Conservation (phyloP, 1,140 invertebrate genomes). For the Bombus waltoni region DNA sequence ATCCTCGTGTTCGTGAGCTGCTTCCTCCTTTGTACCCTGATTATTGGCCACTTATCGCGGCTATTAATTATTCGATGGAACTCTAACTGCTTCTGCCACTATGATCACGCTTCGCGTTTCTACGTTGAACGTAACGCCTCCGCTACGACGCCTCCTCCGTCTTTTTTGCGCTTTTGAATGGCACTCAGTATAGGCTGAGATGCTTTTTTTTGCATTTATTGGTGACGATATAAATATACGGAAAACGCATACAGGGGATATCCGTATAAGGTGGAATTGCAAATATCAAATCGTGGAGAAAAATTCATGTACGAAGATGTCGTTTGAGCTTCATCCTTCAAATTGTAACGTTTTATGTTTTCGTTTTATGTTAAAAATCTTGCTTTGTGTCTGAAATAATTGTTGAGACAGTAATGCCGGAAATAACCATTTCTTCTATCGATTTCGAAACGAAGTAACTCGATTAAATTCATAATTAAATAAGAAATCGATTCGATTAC, state of each 20-base stretch:
- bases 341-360: too few relatives aligned
- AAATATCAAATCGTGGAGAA: too few relatives aligned
- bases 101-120: neutral
- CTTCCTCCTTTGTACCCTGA: slow-evolving; percentile 45
- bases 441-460: too few relatives aligned
- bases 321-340: too few relatives aligned
- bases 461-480: too few relatives aligned
- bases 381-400: too few relatives aligned
- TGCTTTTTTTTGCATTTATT: neutral
- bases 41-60: slow-evolving; percentile 33
- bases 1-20: slow-evolving; percentile 23
- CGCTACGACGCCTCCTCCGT: neutral
- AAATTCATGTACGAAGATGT: too few relatives aligned
- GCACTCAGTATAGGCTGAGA: neutral
- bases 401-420: too few relatives aligned
- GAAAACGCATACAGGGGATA: neutral
- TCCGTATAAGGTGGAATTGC: too few relatives aligned
- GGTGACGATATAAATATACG: neutral
- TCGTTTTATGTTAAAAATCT: too few relatives aligned
- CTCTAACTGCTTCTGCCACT: neutral
- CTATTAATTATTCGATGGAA: slow-evolving; percentile 49
- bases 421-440: too few relatives aligned
- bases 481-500: neutral
- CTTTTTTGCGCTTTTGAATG: neutral
- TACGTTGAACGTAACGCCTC: neutral